Base-by-base conservation (phyloP, 2,113 vertebrate genomes). In the Dasyprocta punctata region DNA sequence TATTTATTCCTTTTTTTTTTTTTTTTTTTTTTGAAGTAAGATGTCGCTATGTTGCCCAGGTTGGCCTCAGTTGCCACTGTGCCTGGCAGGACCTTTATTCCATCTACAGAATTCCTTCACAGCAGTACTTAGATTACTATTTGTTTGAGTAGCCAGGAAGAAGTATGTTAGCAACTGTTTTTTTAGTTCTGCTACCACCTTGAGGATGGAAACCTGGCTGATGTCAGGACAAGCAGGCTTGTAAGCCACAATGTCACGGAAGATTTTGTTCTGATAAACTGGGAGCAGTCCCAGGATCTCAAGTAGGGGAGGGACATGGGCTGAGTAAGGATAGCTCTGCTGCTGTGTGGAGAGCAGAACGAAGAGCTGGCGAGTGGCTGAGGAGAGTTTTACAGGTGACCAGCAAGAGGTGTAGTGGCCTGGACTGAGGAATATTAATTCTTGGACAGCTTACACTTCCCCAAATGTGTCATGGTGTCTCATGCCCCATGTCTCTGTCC, bases 391-490 rank as follows among this genome's bases (percentile, higher is more conserved):
- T 20, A 26, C 26, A 38, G 83, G 20, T 11, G 9, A 67, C 67
- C 47, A 28, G 52, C 1, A 2, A 67, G 83, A 95, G 83, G n/a
- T 24, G 63, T 13, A 14, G 78, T 85, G 44, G 63, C 60, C 89
- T 11, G 52, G 17, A 22, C 19, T 14, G 28, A 28, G n/a, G 41
- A 4, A 49, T 61, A 14, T 7, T 26, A 60, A 19, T 36, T 65
- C 63, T 49, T 5, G 9, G 26, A 13, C 4, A 52, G 10, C 38
- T 54, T 58, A 3, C 11, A 26, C 82, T 60, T 60, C 44, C 44
- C 41, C 30, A 12, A 0, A 54, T 12, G 41, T 8, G 12, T 54
- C 13, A 0, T 5, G 10, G 19, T 44, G 28, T 47, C 75, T 56
- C 22, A 0, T 3, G 41, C 3, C 3, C 58, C 65, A 2, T 36